Conservation (phyloP, 1,140 invertebrate genomes). For the Globodera rostochiensis region DNA sequence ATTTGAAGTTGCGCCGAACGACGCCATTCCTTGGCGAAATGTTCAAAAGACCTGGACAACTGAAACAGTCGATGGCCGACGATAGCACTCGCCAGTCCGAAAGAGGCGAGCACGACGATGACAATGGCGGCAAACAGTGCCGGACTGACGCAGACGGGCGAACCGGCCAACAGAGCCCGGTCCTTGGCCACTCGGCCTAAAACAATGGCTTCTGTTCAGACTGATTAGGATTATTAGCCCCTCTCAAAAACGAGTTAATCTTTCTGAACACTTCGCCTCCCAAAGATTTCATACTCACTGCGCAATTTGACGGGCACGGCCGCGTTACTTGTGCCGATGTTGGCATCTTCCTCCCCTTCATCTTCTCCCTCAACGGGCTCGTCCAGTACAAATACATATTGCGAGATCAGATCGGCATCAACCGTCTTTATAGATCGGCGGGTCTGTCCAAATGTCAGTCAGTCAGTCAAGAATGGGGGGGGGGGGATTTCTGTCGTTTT, state of each 20-base stretch:
- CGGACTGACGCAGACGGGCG: conserved; percentile 47
- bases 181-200: background rate
- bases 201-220: no score
- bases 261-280: background rate
- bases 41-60: conserved; percentile 35
- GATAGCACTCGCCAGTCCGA: conserved; percentile 35
- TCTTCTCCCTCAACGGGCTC: conserved; percentile 24
- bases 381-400: conserved; percentile 63
- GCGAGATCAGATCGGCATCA: conserved; percentile 57
- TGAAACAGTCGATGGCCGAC: conserved; percentile 31
- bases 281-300: background rate
- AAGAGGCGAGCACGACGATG: conserved; percentile 34
- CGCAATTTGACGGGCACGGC: background rate
- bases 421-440: background rate
- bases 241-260: background rate
- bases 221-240: no score
- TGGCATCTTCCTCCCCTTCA: background rate
- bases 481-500: no score
- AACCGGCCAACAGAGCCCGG: background rate
- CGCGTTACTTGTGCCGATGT: background rate
- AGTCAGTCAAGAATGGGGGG: conserved; percentile 1
- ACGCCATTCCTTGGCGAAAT: background rate
- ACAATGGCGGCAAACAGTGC: conserved; percentile 38
- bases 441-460: background rate
- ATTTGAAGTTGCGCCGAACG: background rate